A percentile compares a stretch with the other conserved stretches of the same genome.
These are phyloP conservation scores for Drosophila affinis DNA, from an alignment of 2,888 invertebrate species.

Conservation along the genomic window DNA sequence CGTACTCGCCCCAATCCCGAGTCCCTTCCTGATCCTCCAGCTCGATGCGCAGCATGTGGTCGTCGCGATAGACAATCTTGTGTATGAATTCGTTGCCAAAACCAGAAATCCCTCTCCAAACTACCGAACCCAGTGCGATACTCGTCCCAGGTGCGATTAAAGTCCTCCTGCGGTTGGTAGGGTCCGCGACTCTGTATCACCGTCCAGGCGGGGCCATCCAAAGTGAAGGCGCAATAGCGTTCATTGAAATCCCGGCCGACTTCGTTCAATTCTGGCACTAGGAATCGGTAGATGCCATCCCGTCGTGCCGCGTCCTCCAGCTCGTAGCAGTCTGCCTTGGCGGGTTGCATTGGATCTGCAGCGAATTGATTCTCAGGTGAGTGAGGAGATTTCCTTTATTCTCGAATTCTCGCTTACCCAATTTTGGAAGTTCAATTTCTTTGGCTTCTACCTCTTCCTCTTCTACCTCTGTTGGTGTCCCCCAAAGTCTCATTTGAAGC, in stretches of 20 bases:
- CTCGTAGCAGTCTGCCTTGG: slow-evolving; percentile 83
- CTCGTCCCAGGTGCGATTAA: slow-evolving; percentile 85
- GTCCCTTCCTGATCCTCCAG: slow-evolving; percentile 85
- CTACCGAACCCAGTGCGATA: slow-evolving; percentile 86
- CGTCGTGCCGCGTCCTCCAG: slow-evolving; percentile 67
- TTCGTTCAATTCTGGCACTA: slow-evolving; percentile 74
- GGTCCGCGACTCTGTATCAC: slow-evolving; percentile 85
- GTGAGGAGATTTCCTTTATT: background rate
- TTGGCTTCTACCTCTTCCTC: background rate
- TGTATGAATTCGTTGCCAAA: slow-evolving; percentile 86
- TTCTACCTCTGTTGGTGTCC: background rate
- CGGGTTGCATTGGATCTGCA: slow-evolving; percentile 75
- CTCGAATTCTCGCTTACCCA: slow-evolving; percentile 36
- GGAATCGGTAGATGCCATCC: slow-evolving; percentile 84
- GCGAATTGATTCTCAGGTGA: slow-evolving; percentile 3
- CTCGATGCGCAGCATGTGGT: slow-evolving; percentile 84
- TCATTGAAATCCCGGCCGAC: slow-evolving; percentile 83
- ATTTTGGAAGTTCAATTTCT: slow-evolving; percentile 14
- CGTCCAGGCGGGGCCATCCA: slow-evolving; percentile 85
- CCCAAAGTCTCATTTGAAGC: background rate
- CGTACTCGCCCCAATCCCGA: slow-evolving; percentile 85
- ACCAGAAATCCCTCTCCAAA: slow-evolving; percentile 86
- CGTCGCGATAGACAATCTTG: slow-evolving; percentile 82
- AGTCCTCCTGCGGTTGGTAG: slow-evolving; percentile 83
- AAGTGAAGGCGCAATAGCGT: slow-evolving; percentile 84